Percentiles rank a stretch among this genome's conserved stretches.
phyloP scores from a whole-genome alignment of 1,140 invertebrate species.

The Heliconius eleuchia region DNA sequence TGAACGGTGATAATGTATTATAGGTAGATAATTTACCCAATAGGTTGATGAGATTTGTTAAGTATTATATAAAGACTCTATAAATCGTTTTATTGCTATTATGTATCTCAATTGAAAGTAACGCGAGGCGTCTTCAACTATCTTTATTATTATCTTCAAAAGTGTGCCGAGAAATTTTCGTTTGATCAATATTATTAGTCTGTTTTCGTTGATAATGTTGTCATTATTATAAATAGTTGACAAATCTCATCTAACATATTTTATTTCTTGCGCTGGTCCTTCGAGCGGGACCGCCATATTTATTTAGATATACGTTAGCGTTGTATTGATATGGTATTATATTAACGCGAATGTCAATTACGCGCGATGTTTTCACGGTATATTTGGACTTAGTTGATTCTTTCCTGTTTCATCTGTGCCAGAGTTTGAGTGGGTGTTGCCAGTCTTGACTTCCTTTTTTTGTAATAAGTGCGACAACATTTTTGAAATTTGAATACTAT shows the following conservation, averaged over 20 bases:
- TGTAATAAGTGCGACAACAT: neutral
- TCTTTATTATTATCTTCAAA: neutral
- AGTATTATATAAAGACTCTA: neutral
- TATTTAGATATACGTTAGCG: constrained; percentile 29
- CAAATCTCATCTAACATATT: constrained; percentile 28
- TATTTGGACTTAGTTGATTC: constrained; percentile 33
- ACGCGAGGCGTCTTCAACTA: neutral
- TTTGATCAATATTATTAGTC: neutral
- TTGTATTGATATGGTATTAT: constrained; percentile 56
- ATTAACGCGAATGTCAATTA: constrained; percentile 38
- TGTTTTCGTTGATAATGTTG: neutral
- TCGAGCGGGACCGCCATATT: constrained; percentile 24
- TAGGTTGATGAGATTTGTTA: constrained; percentile 38
- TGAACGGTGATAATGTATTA: constrained; percentile 41
- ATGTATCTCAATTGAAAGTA: neutral
- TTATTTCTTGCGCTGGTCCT: constrained; percentile 28
- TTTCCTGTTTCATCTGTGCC: constrained; percentile 20
- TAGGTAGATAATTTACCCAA: constrained; percentile 54
- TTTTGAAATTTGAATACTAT: neutral
- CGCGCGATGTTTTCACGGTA: constrained; percentile 32
- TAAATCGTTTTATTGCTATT: neutral
- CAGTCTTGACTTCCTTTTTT: neutral
- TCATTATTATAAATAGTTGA: neutral
- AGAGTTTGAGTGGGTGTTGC: neutral
- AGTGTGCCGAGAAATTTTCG: too few relatives aligned